Conservation (phyloP, 37 sponge, comb jelly and placozoan genomes). For the Dysidea cf. avara region DNA sequence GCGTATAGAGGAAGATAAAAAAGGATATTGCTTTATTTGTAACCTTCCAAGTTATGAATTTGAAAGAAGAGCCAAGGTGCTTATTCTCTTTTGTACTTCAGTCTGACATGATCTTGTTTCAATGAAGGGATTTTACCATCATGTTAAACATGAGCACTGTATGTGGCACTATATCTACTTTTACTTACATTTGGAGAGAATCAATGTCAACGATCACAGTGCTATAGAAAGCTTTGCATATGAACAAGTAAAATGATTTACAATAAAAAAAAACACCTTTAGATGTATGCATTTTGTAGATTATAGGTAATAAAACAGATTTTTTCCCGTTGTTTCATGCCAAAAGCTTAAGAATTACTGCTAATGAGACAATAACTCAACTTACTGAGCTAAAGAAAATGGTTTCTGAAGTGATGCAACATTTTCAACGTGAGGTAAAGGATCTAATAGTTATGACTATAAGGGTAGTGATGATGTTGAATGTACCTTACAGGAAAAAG, state of each 20-base stretch:
- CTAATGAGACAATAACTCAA: conserved; percentile 29
- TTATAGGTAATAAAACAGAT: conserved; percentile 21
- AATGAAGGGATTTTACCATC: conserved; percentile 56
- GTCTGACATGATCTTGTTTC: not conserved
- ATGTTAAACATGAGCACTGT: conserved; percentile 68
- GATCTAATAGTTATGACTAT: no score
- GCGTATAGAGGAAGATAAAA: conserved; percentile 51
- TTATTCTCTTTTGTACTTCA: not conserved
- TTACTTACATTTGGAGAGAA: conserved; percentile 54
- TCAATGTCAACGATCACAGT: conserved; percentile 63
- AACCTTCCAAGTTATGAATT: conserved; percentile 60
- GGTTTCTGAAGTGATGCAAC: conserved; percentile 25
- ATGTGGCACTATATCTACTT: conserved; percentile 80
- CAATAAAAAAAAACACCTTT: not conserved
- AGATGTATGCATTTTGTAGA: conserved; percentile 18
- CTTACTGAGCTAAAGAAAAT: conserved; percentile 47
- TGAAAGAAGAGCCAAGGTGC: conserved; percentile 48
- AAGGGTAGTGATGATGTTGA: no score
- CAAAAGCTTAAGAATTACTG: conserved; percentile 24
- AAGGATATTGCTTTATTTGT: conserved; percentile 62
- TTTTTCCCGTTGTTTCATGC: conserved; percentile 65
- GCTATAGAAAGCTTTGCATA: conserved; percentile 60
- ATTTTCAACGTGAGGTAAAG: conserved; percentile 19
- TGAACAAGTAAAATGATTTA: conserved; percentile 29
- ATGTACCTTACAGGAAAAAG: no score